Base-by-base conservation (phyloP, 1,140 invertebrate genomes). In the Sycophila sp. region DNA sequence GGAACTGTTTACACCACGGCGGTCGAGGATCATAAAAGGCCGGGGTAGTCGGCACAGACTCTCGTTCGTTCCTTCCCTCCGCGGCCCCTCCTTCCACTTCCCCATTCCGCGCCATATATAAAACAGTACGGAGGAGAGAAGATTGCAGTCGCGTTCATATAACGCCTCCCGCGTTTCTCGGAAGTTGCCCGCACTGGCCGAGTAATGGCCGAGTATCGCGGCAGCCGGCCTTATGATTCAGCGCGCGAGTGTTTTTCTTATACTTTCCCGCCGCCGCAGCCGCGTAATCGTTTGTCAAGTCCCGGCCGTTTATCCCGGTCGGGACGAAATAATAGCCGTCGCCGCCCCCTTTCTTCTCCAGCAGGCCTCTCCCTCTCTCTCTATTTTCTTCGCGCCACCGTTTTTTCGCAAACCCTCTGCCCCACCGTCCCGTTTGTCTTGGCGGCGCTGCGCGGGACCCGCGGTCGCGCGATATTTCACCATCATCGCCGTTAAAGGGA, bases 401-500 rank as follows among this genome's bases (percentile, higher is more conserved):
- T n/a, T n/a, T n/a, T n/a, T n/a, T n/a, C n/a, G n/a, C n/a, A n/a
- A n/a, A n/a, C n/a, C 32, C 30, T 34, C 47, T 8, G 22, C 4
- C 62, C 30, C 45, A 24, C 42, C 66, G 28, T 58, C 69, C 58
- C 60, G 60, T 66, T 66, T 38, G 59, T 71, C 62, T 71, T 53
- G 30, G 24, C 22, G 26, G n/a, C n/a, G n/a, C n/a, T n/a, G n/a
- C 4, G 59, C 49, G 49, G 17, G 28, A 51, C 24, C 55, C 55
- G 32, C 24, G 22, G 56, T 56, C 47, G 19, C 58, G 73, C 71
- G 69, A 81, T 81, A 80, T 78, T 80, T 81, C 75, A 80, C 71
- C 77, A 80, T 80, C 80, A 75, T 80, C 71, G 79, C 77, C 75
- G 77, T 78, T 80, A 78, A 80, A 77, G 75, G 62, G n/a, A 30